These are phyloP conservation scores for Xiphorhynchus elegans DNA, from an alignment of 2,113 vertebrate genomes.

Conservation along the genomic window DNA sequence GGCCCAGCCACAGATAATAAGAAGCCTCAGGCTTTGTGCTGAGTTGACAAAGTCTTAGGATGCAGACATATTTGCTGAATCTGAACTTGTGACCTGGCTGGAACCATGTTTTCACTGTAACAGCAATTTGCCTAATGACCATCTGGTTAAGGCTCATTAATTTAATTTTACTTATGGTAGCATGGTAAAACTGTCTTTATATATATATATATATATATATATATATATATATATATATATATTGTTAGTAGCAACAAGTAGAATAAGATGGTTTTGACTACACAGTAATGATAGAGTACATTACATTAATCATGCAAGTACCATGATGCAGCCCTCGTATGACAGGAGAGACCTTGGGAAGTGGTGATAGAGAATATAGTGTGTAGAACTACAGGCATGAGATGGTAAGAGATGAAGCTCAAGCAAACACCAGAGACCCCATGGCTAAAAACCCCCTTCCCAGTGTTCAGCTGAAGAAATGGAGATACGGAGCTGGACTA, in stretches of 20 bases:
- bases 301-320: not conserved
- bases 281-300: not conserved
- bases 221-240: not conserved
- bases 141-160: not conserved
- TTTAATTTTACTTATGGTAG: not conserved
- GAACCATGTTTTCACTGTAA: not conserved
- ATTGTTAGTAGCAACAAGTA: not conserved
- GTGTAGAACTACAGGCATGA: not conserved
- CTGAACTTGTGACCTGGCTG: not conserved
- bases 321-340: not conserved
- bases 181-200: not conserved
- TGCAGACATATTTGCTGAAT: not conserved
- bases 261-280: not conserved
- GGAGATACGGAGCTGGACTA: not conserved
- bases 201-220: no score
- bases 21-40: not conserved
- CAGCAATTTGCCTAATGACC: not conserved
- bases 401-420: not conserved
- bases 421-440: not conserved
- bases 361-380: not conserved
- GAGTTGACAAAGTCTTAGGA: not conserved
- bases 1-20: not conserved
- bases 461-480: not conserved
- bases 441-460: not conserved
- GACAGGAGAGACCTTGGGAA: not conserved